phyloP scores from a whole-genome alignment of 2,888 invertebrate genomes.

The Rhodophaea formosa region DNA sequence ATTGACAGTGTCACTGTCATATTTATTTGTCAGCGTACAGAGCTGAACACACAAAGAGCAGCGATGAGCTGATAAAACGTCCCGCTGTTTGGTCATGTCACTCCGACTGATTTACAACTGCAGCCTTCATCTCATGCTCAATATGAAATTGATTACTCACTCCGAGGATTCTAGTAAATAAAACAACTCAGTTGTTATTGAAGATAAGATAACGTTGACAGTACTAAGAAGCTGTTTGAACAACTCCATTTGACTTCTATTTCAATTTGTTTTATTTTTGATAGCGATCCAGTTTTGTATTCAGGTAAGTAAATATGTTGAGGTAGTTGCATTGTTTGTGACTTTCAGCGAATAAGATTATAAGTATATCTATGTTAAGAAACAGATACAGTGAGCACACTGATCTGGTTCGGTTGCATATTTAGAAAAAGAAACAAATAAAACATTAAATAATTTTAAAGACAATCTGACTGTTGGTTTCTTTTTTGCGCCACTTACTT shows the following conservation, averaged over 20 bases:
- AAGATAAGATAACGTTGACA: constrained; percentile 55
- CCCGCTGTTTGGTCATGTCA: constrained; percentile 57
- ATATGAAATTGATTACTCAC: constrained; percentile 65
- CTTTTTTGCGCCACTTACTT: too few species aligned
- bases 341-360: not conserved
- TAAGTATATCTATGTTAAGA: too few species aligned
- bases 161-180: constrained; percentile 44
- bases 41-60: constrained; percentile 40
- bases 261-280: constrained; percentile 22
- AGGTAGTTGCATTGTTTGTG: not conserved
- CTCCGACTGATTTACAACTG: constrained; percentile 45
- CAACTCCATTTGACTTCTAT: constrained; percentile 22
- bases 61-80: too few species aligned
- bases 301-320: not conserved
- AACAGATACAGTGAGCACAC: too few species aligned
- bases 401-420: too few species aligned
- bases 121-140: constrained; percentile 49
- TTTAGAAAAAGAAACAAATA: too few species aligned
- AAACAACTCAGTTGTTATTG: constrained; percentile 46
- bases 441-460: too few species aligned
- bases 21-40: constrained; percentile 46
- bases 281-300: constrained; percentile 1
- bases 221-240: constrained; percentile 28
- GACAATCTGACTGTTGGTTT: too few species aligned
- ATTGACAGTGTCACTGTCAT: constrained; percentile 58